These are phyloP conservation scores for Tetragonula clypearis DNA, from an alignment of 1,140 invertebrate genomes.

Conservation along the genomic window DNA sequence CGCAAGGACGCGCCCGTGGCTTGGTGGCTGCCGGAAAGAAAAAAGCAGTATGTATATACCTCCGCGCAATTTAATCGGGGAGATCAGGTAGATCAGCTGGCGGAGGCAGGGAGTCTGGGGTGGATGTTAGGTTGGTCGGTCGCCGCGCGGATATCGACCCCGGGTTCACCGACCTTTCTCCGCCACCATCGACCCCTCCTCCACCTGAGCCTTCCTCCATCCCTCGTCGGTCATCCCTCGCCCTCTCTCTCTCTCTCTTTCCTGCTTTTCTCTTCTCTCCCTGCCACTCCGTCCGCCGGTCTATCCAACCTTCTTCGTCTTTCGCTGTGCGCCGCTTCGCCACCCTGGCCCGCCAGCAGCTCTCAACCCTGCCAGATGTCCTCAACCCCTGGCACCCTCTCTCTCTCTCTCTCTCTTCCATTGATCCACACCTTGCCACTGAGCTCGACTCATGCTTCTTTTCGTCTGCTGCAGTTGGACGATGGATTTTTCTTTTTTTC, in stretches of 20 bases:
- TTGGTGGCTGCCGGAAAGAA: slow-evolving; percentile 32
- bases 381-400: slow-evolving; percentile 58
- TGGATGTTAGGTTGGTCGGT: slow-evolving; percentile 68
- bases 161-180: slow-evolving; percentile 68
- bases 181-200: slow-evolving; percentile 67
- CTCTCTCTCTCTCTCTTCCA: slow-evolving; percentile 4
- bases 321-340: slow-evolving; percentile 28
- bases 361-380: slow-evolving; percentile 66
- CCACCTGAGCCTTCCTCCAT: slow-evolving; percentile 63
- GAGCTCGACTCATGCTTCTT: background rate
- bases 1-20: slow-evolving; percentile 25
- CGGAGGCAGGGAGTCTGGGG: slow-evolving; percentile 65
- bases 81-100: slow-evolving; percentile 67
- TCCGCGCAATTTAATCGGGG: slow-evolving; percentile 63
- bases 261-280: slow-evolving; percentile 38
- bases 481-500: no score
- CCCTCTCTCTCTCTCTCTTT: slow-evolving; percentile 57
- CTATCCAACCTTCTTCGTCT: slow-evolving; percentile 38
- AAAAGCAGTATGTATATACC: slow-evolving; percentile 34
- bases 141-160: slow-evolving; percentile 67
- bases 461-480: no score
- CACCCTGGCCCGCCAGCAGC: slow-evolving; percentile 54
- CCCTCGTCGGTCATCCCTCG: slow-evolving; percentile 55
- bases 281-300: slow-evolving; percentile 12
- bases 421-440: slow-evolving; percentile 11